Evolutionary conservation across 2,797 vertebrate genomes (phyloP).

Genomic region (Pipistrellus pygmaeus): DNA sequence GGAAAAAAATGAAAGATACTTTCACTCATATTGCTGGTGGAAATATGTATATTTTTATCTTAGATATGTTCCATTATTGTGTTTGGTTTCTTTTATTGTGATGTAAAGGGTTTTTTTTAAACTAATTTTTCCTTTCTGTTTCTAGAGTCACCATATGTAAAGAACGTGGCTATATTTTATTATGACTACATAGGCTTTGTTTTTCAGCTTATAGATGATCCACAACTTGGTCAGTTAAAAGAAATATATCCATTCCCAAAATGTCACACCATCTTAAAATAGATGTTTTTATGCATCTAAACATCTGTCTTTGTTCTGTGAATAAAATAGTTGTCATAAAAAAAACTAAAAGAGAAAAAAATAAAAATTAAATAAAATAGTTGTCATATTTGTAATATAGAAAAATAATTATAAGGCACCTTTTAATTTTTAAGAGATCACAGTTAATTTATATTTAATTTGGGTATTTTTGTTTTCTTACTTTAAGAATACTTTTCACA

Average conservation of each 20-base stretch:
- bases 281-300: not conserved
- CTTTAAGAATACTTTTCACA: not conserved
- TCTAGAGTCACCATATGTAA: not conserved
- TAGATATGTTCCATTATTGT: not conserved
- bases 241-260: not conserved
- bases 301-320: not conserved
- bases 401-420: not conserved
- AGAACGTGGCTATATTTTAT: conserved; percentile 23
- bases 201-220: conserved; percentile 21
- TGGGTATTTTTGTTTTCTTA: not conserved
- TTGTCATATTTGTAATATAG: not conserved
- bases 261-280: not conserved
- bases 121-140: conserved; percentile 20
- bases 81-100: not conserved
- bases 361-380: not conserved
- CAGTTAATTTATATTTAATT: not conserved
- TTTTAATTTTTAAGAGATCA: not conserved
- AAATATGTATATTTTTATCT: not conserved
- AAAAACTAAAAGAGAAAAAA: no score
- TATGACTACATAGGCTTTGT: not conserved
- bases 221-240: conserved; percentile 21
- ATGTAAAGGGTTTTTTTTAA: conserved; percentile 47
- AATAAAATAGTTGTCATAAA: not conserved
- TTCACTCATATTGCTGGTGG: not conserved
- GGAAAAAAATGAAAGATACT: conserved; percentile 34